Percentiles rank a stretch among this genome's conserved stretches.
Evolutionary conservation across 2,797 vertebrate species (phyloP).

Genomic region (Coregonus suidteri): DNA sequence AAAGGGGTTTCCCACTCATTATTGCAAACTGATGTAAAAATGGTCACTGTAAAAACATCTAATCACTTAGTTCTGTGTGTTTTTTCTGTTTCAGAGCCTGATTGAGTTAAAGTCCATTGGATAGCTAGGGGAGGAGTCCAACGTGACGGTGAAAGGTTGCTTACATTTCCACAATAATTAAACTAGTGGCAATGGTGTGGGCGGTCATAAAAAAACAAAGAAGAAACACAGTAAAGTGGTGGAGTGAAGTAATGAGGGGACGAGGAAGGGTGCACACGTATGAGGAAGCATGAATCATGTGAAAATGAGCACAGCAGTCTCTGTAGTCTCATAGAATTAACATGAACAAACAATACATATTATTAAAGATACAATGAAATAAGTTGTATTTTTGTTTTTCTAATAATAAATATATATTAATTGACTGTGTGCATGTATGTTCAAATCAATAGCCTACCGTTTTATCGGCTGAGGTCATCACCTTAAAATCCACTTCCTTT

Average conservation of each 20-base stretch:
- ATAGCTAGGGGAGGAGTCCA: conserved; percentile 45
- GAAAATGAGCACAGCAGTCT: background rate
- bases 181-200: conserved; percentile 1
- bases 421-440: too few relatives aligned
- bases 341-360: background rate
- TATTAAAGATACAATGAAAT: background rate
- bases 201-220: background rate
- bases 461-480: too few relatives aligned
- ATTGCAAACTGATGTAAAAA: conserved; percentile 19
- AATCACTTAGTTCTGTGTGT: background rate
- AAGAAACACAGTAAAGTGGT: background rate
- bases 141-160: conserved; percentile 39
- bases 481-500: too few relatives aligned
- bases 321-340: background rate
- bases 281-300: background rate
- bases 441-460: too few relatives aligned
- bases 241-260: background rate
- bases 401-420: too few relatives aligned
- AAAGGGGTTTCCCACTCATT: conserved; percentile 63
- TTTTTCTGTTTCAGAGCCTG: background rate
- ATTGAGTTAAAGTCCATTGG: conserved; percentile 47
- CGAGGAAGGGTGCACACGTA: background rate
- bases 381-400: too few relatives aligned
- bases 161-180: conserved; percentile 15
- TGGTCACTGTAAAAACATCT: background rate